phyloP scores from a whole-genome alignment of 2,888 invertebrate genomes.

The Harpalus rubripes region DNA sequence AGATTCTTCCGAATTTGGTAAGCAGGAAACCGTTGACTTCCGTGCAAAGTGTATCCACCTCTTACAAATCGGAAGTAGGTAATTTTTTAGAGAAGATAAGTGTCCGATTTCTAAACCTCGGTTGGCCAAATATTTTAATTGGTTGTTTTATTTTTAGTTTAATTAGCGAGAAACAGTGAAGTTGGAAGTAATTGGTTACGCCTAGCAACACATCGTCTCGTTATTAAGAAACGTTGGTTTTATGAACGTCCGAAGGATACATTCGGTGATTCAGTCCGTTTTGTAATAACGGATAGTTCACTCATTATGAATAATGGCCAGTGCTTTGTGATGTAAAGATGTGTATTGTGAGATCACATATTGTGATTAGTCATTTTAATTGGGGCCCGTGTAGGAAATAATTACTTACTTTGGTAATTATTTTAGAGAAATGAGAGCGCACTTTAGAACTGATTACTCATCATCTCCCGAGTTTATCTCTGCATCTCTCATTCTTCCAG shows the following conservation, averaged over 20 bases:
- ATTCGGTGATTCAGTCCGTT: slow-evolving; percentile 49
- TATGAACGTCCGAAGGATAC: slow-evolving; percentile 41
- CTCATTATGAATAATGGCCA: slow-evolving; percentile 50
- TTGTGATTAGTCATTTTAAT: slow-evolving; percentile 51
- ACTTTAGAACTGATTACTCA: slow-evolving; percentile 30
- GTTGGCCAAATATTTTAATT: slow-evolving; percentile 63
- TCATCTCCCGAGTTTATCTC: slow-evolving; percentile 34
- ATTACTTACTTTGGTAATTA: slow-evolving; percentile 23
- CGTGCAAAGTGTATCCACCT: not conserved
- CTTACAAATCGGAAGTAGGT: slow-evolving; percentile 30
- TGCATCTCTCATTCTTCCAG: slow-evolving; percentile 2
- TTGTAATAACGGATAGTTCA: slow-evolving; percentile 55
- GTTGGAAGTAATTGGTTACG: slow-evolving; percentile 64
- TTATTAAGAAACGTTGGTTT: slow-evolving; percentile 57
- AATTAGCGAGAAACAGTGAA: slow-evolving; percentile 58
- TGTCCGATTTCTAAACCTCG: slow-evolving; percentile 44
- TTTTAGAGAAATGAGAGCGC: slow-evolving; percentile 52
- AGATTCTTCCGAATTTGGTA: not conserved
- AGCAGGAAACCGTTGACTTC: not conserved
- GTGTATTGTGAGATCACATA: slow-evolving; percentile 45
- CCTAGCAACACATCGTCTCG: slow-evolving; percentile 54
- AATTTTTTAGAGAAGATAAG: slow-evolving; percentile 41
- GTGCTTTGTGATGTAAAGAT: slow-evolving; percentile 46
- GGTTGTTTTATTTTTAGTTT: slow-evolving; percentile 55
- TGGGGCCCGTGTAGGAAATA: slow-evolving; percentile 24